phyloP scores from a whole-genome alignment of 2,888 invertebrate species.

The Synanthedon formicaeformis region DNA sequence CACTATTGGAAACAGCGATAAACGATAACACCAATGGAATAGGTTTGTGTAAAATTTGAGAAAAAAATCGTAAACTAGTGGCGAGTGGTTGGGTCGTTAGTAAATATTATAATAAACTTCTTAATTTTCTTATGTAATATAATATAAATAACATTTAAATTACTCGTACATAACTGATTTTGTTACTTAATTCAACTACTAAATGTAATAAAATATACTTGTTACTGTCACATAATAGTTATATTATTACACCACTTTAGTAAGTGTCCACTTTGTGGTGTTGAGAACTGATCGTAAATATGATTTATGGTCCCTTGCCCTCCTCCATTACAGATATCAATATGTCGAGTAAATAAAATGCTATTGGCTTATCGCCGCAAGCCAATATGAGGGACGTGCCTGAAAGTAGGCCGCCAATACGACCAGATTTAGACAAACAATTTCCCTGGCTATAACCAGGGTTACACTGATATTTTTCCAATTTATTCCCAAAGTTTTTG shows the following conservation, averaged over 20 bases:
- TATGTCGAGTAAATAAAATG: slow-evolving; percentile 20
- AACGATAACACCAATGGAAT: too few relatives aligned
- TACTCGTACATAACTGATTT: neutral
- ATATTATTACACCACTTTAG: neutral
- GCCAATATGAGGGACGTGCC: slow-evolving; percentile 6
- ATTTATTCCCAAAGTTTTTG: too few relatives aligned
- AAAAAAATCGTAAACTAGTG: too few relatives aligned
- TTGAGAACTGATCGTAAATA: slow-evolving; percentile 11
- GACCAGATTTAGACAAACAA: neutral
- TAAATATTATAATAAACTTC: neutral
- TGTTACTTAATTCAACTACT: neutral
- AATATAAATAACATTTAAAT: neutral
- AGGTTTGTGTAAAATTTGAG: too few relatives aligned
- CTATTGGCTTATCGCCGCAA: slow-evolving; percentile 18
- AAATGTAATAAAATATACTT: neutral
- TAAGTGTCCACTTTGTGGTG: neutral
- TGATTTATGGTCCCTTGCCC: slow-evolving; percentile 22
- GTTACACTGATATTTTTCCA: too few relatives aligned
- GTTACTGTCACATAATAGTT: too few relatives aligned
- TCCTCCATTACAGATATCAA: slow-evolving; percentile 11
- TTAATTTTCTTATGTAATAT: neutral
- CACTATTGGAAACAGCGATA: too few relatives aligned
- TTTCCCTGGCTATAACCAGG: too few relatives aligned
- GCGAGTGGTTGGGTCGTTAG: neutral
- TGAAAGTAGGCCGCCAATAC: neutral